phyloP scores from a whole-genome alignment of 2,797 vertebrate genomes.

The Sardinella longiceps region DNA sequence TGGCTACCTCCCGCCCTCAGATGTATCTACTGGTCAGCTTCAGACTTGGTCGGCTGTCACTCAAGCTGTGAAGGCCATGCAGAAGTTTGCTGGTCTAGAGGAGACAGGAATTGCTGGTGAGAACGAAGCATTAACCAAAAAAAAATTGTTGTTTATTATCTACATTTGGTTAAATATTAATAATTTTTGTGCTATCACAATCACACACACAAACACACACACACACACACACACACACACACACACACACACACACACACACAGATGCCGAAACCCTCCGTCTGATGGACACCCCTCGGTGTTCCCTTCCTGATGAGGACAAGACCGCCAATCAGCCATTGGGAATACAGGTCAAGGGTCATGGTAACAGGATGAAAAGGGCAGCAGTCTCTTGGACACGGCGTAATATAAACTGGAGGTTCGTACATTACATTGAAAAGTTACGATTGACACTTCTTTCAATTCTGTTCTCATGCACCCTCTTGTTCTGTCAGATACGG shows the following conservation, averaged over 20 bases:
- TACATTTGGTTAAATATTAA: neutral
- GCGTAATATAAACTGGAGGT: slow-evolving; percentile 80
- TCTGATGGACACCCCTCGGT: slow-evolving; percentile 73
- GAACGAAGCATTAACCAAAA: neutral
- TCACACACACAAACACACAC: neutral
- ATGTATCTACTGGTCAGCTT: slow-evolving; percentile 73
- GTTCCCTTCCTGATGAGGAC: slow-evolving; percentile 74
- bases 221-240: neutral
- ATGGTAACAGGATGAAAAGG: slow-evolving; percentile 54
- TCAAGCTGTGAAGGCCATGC: slow-evolving; percentile 73
- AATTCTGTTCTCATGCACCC: neutral
- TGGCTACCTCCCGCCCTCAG: slow-evolving; percentile 76
- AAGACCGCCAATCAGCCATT: slow-evolving; percentile 35
- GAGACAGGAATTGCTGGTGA: slow-evolving; percentile 74
- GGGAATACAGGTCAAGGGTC: slow-evolving; percentile 41
- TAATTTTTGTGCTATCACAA: neutral
- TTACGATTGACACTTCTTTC: neutral
- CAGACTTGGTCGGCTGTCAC: slow-evolving; percentile 78
- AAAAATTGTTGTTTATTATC: neutral
- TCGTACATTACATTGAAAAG: neutral
- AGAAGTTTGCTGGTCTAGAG: slow-evolving; percentile 74
- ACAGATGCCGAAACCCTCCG: slow-evolving; percentile 72
- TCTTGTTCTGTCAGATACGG: neutral
- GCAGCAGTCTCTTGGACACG: slow-evolving; percentile 64
- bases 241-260: neutral